Evolutionary conservation across 2,797 vertebrate genomes (phyloP), one percentile per base, ranked within the genome.

Genomic region (Rhinella marina): DNA sequence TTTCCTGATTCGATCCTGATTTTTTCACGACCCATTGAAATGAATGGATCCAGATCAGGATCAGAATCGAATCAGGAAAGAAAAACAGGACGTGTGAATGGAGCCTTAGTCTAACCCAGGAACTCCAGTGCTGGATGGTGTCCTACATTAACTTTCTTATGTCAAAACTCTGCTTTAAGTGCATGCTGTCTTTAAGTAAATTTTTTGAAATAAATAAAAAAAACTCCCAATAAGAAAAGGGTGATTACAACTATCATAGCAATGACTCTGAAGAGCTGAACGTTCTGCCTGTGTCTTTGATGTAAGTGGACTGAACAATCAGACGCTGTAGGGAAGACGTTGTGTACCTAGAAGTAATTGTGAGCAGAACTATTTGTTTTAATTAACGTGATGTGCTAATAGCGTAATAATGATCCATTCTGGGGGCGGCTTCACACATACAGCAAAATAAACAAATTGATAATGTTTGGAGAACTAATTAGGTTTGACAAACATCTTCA

Each of bases 401-500:
- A 66, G 70, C 48, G 56, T 88, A 88, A 88, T 84, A 88, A 78
- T 88, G 73, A 84, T 79, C 68, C 52, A 81, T 88, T 84, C 61
- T 84, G 70, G 77, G 32, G 50, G 73, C 81, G 25, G 68, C 59
- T 29, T 70, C 81, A 48, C 79, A 48, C 81, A 84, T 84, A 84
- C 56, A 54, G 54, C 76, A 72, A 88, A 88, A 88, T 84, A 88
- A 88, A 88, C 76, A 80, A 17, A 59, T 80, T 59, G 75, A 88
- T 88, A 80, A 84, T 83, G 81, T 88, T 88, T 88, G 82, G 25
- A 88, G 75, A 84, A 68, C 75, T 88, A 88, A 88, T 88, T 84
- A 82, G 48, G 76, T 88, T 72, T 88, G 87, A 84, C 87, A 84
- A 80, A 78, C 81, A 25, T 77, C 86, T 80, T 84, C 82, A 82